Percentiles rank a stretch among this genome's conserved stretches.
These are phyloP conservation scores for Dysdera silvatica DNA, from an alignment of 1,140 invertebrate genomes.

Conservation along the genomic window DNA sequence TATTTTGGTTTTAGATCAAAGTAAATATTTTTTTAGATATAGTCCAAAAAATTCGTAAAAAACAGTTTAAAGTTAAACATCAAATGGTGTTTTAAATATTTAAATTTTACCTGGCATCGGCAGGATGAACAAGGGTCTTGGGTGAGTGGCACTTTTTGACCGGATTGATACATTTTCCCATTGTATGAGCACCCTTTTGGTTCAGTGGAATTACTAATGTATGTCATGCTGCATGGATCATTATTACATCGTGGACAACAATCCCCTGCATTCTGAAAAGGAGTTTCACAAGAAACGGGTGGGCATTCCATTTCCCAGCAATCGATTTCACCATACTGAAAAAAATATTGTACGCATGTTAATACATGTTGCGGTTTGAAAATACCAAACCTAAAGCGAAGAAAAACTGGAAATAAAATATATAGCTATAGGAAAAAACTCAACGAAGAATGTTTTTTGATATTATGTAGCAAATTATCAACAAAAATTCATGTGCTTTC, in stretches of 20 bases:
- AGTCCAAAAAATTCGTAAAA: no score
- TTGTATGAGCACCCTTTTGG: constrained; percentile 42
- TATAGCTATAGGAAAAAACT: no score
- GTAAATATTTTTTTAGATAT: no score
- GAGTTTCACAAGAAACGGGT: constrained; percentile 57
- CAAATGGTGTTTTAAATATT: no score
- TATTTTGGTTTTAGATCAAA: no score
- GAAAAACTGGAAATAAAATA: no score
- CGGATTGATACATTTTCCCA: constrained; percentile 54
- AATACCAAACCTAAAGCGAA: no score
- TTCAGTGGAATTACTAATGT: constrained; percentile 23
- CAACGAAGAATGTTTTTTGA: no score
- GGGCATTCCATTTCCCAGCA: constrained; percentile 81
- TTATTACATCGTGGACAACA: constrained; percentile 63
- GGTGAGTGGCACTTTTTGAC: constrained; percentile 47
- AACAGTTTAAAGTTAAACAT: no score
- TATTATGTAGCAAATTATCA: no score
- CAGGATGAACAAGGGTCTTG: constrained; percentile 63
- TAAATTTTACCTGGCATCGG: constrained; percentile 66
- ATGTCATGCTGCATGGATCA: constrained; percentile 46
- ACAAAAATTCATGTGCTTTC: no score
- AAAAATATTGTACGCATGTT: constrained; percentile 1
- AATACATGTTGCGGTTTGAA: no score
- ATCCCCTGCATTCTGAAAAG: constrained; percentile 55
- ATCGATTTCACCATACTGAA: constrained; percentile 75